Evolutionary conservation across 2,888 invertebrate genomes (phyloP), one percentile per base, ranked within the genome.

Genomic region (Apotomis betuletana): DNA sequence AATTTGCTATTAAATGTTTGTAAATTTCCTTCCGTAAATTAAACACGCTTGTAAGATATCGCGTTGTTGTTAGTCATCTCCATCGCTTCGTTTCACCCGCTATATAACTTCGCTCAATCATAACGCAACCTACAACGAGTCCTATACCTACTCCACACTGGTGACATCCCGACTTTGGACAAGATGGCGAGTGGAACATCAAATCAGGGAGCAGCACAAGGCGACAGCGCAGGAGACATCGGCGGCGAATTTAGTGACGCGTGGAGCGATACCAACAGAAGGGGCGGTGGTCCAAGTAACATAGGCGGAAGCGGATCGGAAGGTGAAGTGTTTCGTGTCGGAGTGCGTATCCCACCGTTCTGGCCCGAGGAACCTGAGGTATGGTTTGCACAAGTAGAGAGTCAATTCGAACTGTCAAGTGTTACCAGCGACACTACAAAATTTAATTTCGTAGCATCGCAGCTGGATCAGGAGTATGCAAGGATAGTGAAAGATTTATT

Each of bases 401-500:
- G 10, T 0, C 63, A 63, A 52, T 63, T 63, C n/a, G 52, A 36
- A 8, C 63, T 63, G 9, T 51, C 63, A 2, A 63, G 46, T n/a
- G 8, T 63, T 4, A 52, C 51, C 5, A 63, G 27, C 38, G 63
- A 63, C 52, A n/a, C 5, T 13, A 63, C 63, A 2, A 63, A 63
- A 52, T 63, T 52, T 13, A 46, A 63, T 63, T 52, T 6, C 36
- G 63, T 52, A 5, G 46, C 52, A 27, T 52, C 51, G 0, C 63
- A 63, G n/a, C 36, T 63, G 4, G 63, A 63, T 8, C 51, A 51
- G 52, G 46, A 63, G 52, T 52, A 52, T 9, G 63, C 63, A 10
- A 52, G 4, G 27, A 52, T 10, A n/a, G 38, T 63, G 46, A 38
- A 52, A 12, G 63, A 63, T 4, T 10, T 63, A 10, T 46, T 63